Evolutionary conservation across 2,113 vertebrate genomes (phyloP), one percentile per base, ranked within the genome.

Genomic region (Stegastes partitus): DNA sequence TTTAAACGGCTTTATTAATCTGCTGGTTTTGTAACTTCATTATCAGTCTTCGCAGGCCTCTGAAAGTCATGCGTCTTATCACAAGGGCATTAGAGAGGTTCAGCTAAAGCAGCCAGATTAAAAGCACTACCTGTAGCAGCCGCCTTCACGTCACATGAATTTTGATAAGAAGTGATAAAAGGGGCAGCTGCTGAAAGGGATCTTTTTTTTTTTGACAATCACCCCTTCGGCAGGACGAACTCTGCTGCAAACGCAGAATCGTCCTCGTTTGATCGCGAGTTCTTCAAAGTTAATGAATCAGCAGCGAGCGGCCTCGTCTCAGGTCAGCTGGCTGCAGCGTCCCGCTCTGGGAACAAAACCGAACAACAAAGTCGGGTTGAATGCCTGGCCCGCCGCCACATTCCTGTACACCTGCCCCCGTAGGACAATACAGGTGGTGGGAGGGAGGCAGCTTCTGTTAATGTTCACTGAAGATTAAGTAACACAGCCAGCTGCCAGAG

Each of bases 351-450:
- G 74, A 61, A 44, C 59, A 71, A 81, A 72, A 82, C 26, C 64
- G 23, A 77, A 79, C 69, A 77, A 51, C 58, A 68, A 55, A 69
- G 45, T 74, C 50, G 39, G 15, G 65, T 71, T 18, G 66, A 63
- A 76, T 39, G 34, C 44, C 54, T 79, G 66, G 82, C 58, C 8
- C 4, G 3, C 34, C 10, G 53, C 61, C 76, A 76, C 89, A 80
- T 90, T 81, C 84, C 72, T n/a, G 64, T 1, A 47, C 84, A 83
- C 84, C 76, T 83, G 83, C 76, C 44, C 44, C 22, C 1, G n/a
- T 23, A 15, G 61, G 42, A 66, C 55, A 22, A 11, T 8, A 54
- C 21, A 78, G 54, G 64, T 57, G 39, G 56, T 64, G 19, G 57
- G 37, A 54, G 8, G 23, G 34, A 45, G 16, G 28, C 34, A 25